Conservation (phyloP, 2,113 vertebrate genomes). For the Tetraodon nigroviridis region DNA sequence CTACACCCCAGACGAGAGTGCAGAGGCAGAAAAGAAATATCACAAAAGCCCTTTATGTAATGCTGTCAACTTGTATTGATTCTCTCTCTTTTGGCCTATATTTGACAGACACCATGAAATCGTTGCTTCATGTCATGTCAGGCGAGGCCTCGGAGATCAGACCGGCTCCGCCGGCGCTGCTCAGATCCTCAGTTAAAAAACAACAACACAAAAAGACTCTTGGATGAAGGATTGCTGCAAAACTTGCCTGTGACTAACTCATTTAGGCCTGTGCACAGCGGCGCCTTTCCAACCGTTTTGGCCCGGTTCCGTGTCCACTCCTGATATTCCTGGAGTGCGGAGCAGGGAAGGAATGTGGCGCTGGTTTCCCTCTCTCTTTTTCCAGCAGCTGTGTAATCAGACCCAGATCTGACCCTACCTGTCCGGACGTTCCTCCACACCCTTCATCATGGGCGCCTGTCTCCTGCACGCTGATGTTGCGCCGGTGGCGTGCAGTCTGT, state of each 20-base stretch:
- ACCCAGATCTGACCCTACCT: conserved; percentile 61
- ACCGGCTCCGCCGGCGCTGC: conserved; percentile 29
- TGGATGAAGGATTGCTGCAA: conserved; percentile 20
- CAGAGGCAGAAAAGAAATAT: conserved; percentile 59
- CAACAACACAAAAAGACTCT: conserved; percentile 49
- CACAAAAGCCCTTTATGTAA: conserved; percentile 69
- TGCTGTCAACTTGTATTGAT: conserved; percentile 67
- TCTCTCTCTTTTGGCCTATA: conserved; percentile 39
- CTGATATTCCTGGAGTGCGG: conserved; percentile 2
- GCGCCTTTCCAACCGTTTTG: conserved; percentile 25
- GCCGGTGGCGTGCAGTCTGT: conserved; percentile 47
- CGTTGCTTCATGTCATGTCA: conserved; percentile 59
- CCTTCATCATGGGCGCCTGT: conserved; percentile 57
- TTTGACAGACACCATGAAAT: conserved; percentile 69
- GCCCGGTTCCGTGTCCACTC: conserved; percentile 1
- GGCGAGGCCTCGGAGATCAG: conserved; percentile 46
- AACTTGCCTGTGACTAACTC: conserved; percentile 32
- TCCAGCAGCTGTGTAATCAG: conserved; percentile 72
- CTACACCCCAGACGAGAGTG: conserved; percentile 61
- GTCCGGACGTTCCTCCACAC: conserved; percentile 53
- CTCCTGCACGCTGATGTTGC: conserved; percentile 54
- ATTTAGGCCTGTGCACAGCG: conserved; percentile 24
- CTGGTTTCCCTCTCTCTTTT: conserved; percentile 43
- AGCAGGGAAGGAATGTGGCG: conserved; percentile 20
- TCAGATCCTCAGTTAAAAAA: conserved; percentile 38